phyloP scores from a whole-genome alignment of 2,113 vertebrate genomes.

The Pampusana beccarii region DNA sequence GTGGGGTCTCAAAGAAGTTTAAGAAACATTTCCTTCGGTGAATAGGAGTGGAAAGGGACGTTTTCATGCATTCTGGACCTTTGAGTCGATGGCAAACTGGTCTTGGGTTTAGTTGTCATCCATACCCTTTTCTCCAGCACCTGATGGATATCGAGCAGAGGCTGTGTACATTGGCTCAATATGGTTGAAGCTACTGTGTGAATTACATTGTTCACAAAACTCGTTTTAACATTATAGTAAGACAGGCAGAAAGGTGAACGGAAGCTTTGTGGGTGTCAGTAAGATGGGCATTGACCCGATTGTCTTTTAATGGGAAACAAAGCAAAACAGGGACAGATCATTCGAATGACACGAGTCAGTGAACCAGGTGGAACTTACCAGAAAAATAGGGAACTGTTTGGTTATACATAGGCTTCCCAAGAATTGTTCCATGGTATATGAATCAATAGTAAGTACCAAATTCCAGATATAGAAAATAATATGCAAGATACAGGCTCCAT shows the following conservation, averaged over 20 bases:
- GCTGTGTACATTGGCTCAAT: not conserved
- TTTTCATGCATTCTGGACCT: constrained; percentile 7
- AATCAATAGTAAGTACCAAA: not conserved
- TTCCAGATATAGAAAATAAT: not conserved
- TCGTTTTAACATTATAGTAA: not conserved
- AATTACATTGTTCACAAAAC: not conserved
- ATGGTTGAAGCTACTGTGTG: not conserved
- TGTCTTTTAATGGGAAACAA: not conserved
- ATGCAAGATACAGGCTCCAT: not conserved
- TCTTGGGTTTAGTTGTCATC: not conserved
- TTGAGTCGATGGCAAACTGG: constrained; percentile 12
- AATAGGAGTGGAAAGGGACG: not conserved
- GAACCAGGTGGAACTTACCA: not conserved
- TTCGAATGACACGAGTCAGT: not conserved
- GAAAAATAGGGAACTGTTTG: not conserved
- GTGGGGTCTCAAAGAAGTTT: not conserved
- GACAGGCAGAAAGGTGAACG: not conserved
- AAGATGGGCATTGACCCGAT: not conserved
- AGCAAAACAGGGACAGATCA: not conserved
- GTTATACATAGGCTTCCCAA: not conserved
- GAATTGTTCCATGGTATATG: not conserved
- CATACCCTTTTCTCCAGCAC: not conserved
- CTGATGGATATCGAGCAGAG: not conserved
- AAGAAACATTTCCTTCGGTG: constrained; percentile 28
- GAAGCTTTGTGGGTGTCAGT: not conserved